Conservation (phyloP, 2,113 vertebrate species). For the Myotis yumanensis region DNA sequence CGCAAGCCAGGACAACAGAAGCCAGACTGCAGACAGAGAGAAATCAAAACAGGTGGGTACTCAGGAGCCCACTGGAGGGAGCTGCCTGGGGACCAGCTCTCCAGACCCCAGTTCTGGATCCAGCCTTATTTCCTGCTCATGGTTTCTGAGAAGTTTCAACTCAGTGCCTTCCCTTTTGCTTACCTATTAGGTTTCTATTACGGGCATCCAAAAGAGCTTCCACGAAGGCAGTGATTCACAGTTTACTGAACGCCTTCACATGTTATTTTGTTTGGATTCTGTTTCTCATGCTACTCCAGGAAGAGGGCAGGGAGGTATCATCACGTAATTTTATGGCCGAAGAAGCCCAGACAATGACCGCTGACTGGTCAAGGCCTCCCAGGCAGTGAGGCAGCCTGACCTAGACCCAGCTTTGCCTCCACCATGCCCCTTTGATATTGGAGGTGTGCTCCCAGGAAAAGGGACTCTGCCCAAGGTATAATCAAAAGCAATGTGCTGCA, state of each 20-base stretch:
- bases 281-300: neutral
- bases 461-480: neutral
- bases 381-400: neutral
- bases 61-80: neutral
- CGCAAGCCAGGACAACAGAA: neutral
- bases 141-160: neutral
- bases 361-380: neutral
- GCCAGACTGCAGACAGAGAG: neutral
- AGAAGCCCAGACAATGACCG: neutral
- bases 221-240: neutral
- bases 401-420: neutral
- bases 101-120: neutral
- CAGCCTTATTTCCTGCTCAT: neutral
- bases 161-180: neutral
- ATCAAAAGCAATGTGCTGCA: neutral
- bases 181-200: neutral
- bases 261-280: conserved; percentile 2
- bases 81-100: neutral
- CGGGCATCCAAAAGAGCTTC: neutral
- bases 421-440: neutral
- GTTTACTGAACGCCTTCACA: neutral
- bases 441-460: neutral
- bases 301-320: neutral
- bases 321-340: neutral
- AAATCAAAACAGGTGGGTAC: neutral